Evolutionary conservation across 2,888 invertebrate species (phyloP), one percentile per base, ranked within the genome.

Genomic region (Melolontha melolontha): DNA sequence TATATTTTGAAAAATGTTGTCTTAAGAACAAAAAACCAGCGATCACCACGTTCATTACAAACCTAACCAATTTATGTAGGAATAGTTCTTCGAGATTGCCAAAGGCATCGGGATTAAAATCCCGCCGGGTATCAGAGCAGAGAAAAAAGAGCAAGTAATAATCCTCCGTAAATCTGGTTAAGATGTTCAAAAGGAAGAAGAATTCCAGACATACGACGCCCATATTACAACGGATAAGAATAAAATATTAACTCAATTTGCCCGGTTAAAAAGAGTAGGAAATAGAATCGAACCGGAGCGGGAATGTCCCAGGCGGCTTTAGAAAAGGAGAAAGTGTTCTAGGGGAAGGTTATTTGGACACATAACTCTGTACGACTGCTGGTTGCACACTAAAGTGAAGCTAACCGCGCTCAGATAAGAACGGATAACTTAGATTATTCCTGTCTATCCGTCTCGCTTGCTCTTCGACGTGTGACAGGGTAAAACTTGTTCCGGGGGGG

Each of bases 201-300:
- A 34, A 59, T 59, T 59, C 44, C 14, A 27, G 42, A 59, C 59
- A 44, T 44, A 59, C 44, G 27, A 42, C 42, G 44, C 12, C 44
- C 59, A 64, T 51, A 64, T 64, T 67, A 59, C 49, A 50, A n/a
- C 50, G 67, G 67, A 67, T 67, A 67, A 67, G 64, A 67, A 64
- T 67, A 67, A 67, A 64, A 67, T 67, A 67, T 67, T 67, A 64
- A 64, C 52, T 67, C 67, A 67, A 47, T 66, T 66, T 66, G 54
- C 66, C 57, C 27, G 59, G 27, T 44, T 42, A 29, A 59, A 59
- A 44, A 44, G 59, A 59, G 59, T 27, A 44, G 57, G 42, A 42
- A 57, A 57, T 57, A 44, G 57, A 41, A n/a, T 11, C 52, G 39
- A 17, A 41, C 14, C 41, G 55, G 55, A 12, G 16, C 27, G 39